Conservation (phyloP, 1,140 invertebrate genomes). For the Heliothis subflexa region DNA sequence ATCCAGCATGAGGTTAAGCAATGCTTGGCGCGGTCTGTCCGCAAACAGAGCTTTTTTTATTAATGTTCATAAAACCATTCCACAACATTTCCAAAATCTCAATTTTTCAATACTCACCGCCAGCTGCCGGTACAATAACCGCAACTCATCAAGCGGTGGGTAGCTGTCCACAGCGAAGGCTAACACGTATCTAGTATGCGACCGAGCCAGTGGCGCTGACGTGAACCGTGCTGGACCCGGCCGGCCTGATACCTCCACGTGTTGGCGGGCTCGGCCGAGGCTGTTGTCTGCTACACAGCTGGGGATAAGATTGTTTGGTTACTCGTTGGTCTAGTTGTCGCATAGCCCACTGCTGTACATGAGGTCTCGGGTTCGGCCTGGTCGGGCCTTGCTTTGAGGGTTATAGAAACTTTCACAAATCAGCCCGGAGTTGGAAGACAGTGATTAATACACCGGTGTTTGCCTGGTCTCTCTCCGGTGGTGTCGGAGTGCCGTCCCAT, state of each 20-base stretch:
- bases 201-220: slow-evolving; percentile 87
- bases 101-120: slow-evolving; percentile 82
- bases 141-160: slow-evolving; percentile 88
- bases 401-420: too few relatives aligned
- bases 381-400: too few relatives aligned
- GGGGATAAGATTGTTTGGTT: too few relatives aligned
- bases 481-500: too few relatives aligned
- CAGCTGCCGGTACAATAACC: slow-evolving; percentile 88
- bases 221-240: slow-evolving; percentile 89
- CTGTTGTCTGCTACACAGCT: slow-evolving; percentile 91
- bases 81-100: not conserved
- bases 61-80: too few relatives aligned
- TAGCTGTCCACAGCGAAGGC: slow-evolving; percentile 89
- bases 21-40: too few relatives aligned
- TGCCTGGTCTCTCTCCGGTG: too few relatives aligned
- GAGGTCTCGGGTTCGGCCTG: too few relatives aligned
- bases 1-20: too few relatives aligned
- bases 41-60: too few relatives aligned
- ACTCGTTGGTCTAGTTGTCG: not conserved
- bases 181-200: slow-evolving; percentile 87
- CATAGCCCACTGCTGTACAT: not conserved
- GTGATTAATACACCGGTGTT: not conserved
- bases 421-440: too few relatives aligned
- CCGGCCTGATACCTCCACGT: slow-evolving; percentile 89
- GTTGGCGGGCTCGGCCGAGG: slow-evolving; percentile 89